Evolutionary conservation across 1,140 invertebrate genomes (phyloP), one percentile per base, ranked within the genome.

Genomic region (Macrosteles quadrilineatus): DNA sequence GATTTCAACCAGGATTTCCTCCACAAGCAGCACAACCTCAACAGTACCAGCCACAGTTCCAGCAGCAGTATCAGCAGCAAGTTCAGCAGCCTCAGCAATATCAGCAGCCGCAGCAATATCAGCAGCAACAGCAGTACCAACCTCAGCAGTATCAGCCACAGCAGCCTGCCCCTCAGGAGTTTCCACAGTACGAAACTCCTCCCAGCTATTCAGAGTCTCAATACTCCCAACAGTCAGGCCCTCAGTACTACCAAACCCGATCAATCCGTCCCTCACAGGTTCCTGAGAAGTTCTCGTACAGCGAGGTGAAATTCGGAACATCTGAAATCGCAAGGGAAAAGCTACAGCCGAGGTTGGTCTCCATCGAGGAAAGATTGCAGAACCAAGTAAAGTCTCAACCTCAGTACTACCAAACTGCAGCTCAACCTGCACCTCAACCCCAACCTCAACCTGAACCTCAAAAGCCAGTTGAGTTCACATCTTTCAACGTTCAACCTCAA

Each of bases 281-380:
- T 23, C 68, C 68, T 25, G 53, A 45, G 25, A 69, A 64, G 27
- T 69, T 47, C 57, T 69, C 68, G 11, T 69, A 69, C 68, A 69
- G 68, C 30, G 30, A 69, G n/a, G 55, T 69, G 17, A 19, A 50
- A 30, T 69, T 69, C 21, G 68, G 68, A 14, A 30, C 32, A 12
- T 66, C 63, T 66, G 63, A 66, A 25, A 6, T 45, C 9, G 63
- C 63, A 9, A 43, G 63, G 31, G 63, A 66, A 66, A 31, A 11
- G 12, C 40, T 66, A 2, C 32, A 66, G 27, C 63, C 63, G 11
- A 66, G 63, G 27, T 40, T 66, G 21, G 63, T 25, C 1, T 66
- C 63, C n/a, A 66, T 66, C 2, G 27, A 66, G 23, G 17, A 66
- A 25, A 40, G 36, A 6, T 27, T 66, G 40, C 32, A 66, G 23